These are phyloP conservation scores for Dryoscopus gambensis DNA, from an alignment of 2,113 vertebrate genomes.

Conservation along the genomic window DNA sequence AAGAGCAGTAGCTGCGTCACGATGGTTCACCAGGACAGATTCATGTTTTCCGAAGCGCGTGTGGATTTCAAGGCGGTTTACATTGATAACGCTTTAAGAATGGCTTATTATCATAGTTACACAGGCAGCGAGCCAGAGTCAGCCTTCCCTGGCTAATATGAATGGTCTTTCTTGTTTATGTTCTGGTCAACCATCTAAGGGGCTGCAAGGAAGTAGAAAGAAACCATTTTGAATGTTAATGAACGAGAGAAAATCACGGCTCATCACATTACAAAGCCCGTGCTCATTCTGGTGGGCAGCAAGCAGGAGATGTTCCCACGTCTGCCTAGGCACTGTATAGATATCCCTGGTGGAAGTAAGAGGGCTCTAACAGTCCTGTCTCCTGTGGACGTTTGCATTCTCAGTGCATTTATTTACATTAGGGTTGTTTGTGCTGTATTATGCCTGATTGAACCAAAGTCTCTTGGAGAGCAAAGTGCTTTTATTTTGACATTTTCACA, in stretches of 20 bases:
- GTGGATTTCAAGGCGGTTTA: neutral
- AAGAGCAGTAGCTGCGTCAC: neutral
- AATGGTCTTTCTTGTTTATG: neutral
- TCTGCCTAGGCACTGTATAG: neutral
- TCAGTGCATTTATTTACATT: conserved; percentile 50
- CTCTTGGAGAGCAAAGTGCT: conserved; percentile 39
- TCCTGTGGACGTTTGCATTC: neutral
- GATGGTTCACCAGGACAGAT: neutral
- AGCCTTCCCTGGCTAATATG: neutral
- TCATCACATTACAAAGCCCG: neutral
- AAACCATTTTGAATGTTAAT: conserved; percentile 39
- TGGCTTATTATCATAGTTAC: neutral
- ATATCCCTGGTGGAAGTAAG: neutral
- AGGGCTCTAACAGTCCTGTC: neutral
- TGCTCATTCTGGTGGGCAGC: neutral
- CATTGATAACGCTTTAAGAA: neutral
- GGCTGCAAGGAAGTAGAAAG: neutral
- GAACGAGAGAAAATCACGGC: neutral
- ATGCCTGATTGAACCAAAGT: conserved; percentile 43
- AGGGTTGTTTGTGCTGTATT: conserved; percentile 34
- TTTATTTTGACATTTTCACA: conserved; percentile 60
- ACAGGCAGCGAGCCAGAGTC: neutral
- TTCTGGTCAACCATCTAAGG: neutral
- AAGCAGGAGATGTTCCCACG: neutral
- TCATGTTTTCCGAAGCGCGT: neutral